Conservation (phyloP, 2,888 invertebrate species). For the Pecten maximus region DNA sequence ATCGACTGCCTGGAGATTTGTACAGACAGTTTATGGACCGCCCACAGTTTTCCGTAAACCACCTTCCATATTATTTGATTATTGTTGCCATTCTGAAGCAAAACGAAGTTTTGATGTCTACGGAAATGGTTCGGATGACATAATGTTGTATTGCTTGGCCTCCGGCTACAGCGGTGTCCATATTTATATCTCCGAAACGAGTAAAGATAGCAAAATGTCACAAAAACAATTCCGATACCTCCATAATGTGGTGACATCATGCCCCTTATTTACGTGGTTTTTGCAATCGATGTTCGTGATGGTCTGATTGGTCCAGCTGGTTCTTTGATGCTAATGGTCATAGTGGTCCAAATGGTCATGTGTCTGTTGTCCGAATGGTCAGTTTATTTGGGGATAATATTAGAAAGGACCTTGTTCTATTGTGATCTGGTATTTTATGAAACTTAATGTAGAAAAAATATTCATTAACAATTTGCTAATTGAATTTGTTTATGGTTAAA, state of each 20-base stretch:
- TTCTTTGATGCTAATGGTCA: background rate
- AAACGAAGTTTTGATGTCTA: background rate
- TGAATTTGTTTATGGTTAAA: too few relatives aligned
- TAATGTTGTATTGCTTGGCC: background rate
- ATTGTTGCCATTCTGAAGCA: background rate
- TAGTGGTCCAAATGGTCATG: background rate
- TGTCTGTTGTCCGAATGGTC: too few relatives aligned
- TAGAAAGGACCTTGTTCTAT: too few relatives aligned
- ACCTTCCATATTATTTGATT: background rate
- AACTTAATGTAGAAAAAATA: too few relatives aligned
- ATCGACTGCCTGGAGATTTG: background rate
- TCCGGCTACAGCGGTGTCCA: background rate
- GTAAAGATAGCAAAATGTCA: slow-evolving; percentile 31
- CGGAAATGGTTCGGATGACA: background rate
- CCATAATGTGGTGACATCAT: too few relatives aligned
- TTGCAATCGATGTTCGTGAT: too few relatives aligned
- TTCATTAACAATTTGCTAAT: too few relatives aligned
- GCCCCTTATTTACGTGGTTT: too few relatives aligned
- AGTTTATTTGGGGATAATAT: too few relatives aligned
- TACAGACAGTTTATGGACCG: background rate
- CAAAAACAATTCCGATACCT: background rate
- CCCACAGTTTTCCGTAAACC: slow-evolving; percentile 6
- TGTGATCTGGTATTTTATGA: too few relatives aligned
- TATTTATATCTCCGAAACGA: background rate
- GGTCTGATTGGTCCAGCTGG: too few relatives aligned